Evolutionary conservation across 2,888 invertebrate species (phyloP), one percentile per base, ranked within the genome.

Genomic region (Proisotoma minuta): DNA sequence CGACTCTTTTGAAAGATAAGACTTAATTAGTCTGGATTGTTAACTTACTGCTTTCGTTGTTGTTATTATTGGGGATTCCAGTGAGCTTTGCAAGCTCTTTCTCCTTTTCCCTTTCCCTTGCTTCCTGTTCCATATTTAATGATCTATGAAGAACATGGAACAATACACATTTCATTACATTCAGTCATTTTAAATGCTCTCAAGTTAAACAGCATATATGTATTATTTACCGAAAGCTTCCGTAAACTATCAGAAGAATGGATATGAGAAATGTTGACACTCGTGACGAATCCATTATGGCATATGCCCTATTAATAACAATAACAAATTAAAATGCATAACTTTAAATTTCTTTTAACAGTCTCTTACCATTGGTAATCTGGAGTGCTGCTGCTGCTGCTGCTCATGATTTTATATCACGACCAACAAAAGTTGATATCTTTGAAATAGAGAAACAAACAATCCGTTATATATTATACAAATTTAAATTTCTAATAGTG

Each of bases 211-310:
- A n/a, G n/a, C n/a, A n/a, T n/a, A n/a, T n/a, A n/a, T 8, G 26
- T 26, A 26, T 48, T 0, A 34, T 60, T 70, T 75, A 83, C 82
- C 83, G 80, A 81, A 96, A 97, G 78, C 95, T 95, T 75, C 96
- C 97, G 79, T 97, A 97, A 39, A 97, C 95, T 76, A 97, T 97
- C 73, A 97, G 85, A 75, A 96, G 84, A 84, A 97, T 96, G 74
- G 96, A 96, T 80, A 97, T 96, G 74, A 96, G 84, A 81, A 96
- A 97, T 74, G 96, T 97, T 58, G 95, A 96, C 67, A 97, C 91
- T 76, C 96, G 85, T 73, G 95, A 96, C 58, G 96, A 95, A 82
- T 97, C 97, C 89, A 97, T 92, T 78, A 96, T 89, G 78, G 91
- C 91, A 79, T 94, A 93, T 62, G 93, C 92, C 91, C 95, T 85